Evolutionary conservation across 92 coral and sea anemone genomes (phyloP), one percentile per base, ranked within the genome.

Genomic region (Palythoa heliodiscus): DNA sequence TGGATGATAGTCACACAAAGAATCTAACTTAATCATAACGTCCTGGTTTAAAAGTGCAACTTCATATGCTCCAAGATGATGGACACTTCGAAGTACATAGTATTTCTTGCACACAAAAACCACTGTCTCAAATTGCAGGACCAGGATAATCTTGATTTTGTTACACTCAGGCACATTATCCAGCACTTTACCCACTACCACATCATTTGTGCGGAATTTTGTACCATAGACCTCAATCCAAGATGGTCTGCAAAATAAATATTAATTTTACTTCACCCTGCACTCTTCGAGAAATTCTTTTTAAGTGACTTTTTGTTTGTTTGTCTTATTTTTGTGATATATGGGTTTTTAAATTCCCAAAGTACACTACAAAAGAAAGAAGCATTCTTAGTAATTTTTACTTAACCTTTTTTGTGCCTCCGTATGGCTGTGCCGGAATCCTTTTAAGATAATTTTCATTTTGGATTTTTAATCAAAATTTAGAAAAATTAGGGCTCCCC

Each of bases 1-100:
- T 72, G 76, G 76, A 16, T 72, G 76, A 72, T 38, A n/a, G 22
- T 72, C 76, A 72, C 76, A 72, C 55, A 72, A 40, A 72, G 76
- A 72, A 72, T 72, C 76, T 16, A 72, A 20, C 12, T 72, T 72
- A 40, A 72, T 7, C 4, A 43, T 11, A 72, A 13, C 20, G 55
- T 72, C 75, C 52, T 71, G 17, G 52, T 71, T 71, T 39, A 71
- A 35, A 35, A 71, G 52, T 35, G 75, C 75, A 71, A 71, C 75
- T 71, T 71, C 75, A 71, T 71, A 71, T 71, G 75, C 75, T 1
- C 52, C 52, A 35, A 71, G n/a, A 71, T 71, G 75, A 11, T 71
- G 75, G 3, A 37, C 52, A 71, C 8, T 7, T 71, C 52, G n/a
- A 71, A 71, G 7, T 0, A 71, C 52, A 38, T 39, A 53, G 52